phyloP scores from a whole-genome alignment of 2,888 invertebrate genomes.

The Epicampocera succincta region DNA sequence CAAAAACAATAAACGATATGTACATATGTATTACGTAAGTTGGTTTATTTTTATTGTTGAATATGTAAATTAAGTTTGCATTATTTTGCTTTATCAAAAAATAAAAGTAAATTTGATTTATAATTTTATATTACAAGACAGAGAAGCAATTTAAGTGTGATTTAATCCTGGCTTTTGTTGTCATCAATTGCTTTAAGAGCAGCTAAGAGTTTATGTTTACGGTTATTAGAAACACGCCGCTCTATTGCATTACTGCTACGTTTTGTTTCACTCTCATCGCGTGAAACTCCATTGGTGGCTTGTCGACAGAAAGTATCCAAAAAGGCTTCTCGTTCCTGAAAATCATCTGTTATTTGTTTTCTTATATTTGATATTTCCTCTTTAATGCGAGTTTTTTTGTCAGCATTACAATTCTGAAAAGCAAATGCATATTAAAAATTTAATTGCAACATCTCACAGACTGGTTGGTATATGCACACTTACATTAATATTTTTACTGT shows the following conservation, averaged over 20 bases:
- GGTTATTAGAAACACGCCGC: conserved; percentile 76
- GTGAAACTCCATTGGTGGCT: conserved; percentile 72
- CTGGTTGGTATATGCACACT: background rate
- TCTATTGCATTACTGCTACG: conserved; percentile 67
- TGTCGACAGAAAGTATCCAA: conserved; percentile 80
- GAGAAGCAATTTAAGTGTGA: conserved; percentile 11
- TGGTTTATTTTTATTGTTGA: background rate
- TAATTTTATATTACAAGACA: conserved; percentile 42
- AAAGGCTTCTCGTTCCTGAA: conserved; percentile 79
- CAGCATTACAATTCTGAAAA: conserved; percentile 63
- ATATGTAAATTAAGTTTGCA: conserved; percentile 47
- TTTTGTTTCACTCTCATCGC: conserved; percentile 68
- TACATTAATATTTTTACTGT: conserved; percentile 45
- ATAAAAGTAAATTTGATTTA: conserved; percentile 51
- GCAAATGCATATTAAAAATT: conserved; percentile 5
- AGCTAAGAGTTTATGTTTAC: conserved; percentile 84
- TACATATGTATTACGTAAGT: background rate
- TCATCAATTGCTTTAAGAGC: conserved; percentile 85
- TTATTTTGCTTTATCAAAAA: conserved; percentile 50
- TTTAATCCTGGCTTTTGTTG: conserved; percentile 76
- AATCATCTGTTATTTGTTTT: conserved; percentile 79
- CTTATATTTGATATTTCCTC: conserved; percentile 77
- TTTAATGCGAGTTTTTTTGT: conserved; percentile 72
- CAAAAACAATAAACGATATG: conserved; percentile 49
- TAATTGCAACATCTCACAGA: too few species aligned